These are phyloP conservation scores for Eufriesea mexicana DNA, from an alignment of 1,140 invertebrate genomes.

Conservation along the genomic window DNA sequence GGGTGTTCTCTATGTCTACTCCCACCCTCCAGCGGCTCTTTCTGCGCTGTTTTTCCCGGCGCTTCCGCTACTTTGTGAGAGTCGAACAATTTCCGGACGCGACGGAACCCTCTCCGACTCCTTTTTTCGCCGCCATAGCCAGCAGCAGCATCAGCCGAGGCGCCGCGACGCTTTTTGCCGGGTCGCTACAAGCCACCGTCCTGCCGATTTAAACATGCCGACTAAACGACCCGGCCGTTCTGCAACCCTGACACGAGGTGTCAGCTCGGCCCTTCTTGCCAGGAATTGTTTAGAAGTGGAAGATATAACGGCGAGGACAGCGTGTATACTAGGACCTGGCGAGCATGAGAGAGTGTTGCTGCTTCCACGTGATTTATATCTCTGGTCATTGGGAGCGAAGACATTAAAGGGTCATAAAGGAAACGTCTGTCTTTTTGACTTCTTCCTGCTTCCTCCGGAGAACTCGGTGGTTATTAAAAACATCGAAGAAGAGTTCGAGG, in stretches of 20 bases:
- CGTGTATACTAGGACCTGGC: no score
- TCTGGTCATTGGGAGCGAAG: neutral
- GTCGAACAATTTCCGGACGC: conserved; percentile 71
- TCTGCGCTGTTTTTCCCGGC: conserved; percentile 59
- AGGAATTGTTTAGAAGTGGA: neutral
- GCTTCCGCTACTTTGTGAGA: conserved; percentile 69
- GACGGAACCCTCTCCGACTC: conserved; percentile 52
- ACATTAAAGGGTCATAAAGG: neutral
- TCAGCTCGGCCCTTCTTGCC: neutral
- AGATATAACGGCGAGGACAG: neutral
- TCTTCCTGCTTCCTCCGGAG: no score
- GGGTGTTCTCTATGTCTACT: conserved; percentile 45
- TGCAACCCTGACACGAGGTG: neutral
- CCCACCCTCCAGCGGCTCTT: conserved; percentile 3
- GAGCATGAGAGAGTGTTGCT: no score
- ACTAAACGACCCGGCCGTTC: neutral
- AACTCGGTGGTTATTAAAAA: no score
- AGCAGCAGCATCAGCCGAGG: neutral
- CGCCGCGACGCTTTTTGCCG: conserved; percentile 44
- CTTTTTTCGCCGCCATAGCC: neutral
- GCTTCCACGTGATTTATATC: neutral
- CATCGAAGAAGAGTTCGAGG: no score
- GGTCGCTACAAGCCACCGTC: conserved; percentile 16
- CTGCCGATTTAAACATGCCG: conserved; percentile 26
- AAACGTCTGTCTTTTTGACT: neutral